Evolutionary conservation across 1,140 invertebrate species (phyloP).

Genomic region (Lysiphlebus fabarum): DNA sequence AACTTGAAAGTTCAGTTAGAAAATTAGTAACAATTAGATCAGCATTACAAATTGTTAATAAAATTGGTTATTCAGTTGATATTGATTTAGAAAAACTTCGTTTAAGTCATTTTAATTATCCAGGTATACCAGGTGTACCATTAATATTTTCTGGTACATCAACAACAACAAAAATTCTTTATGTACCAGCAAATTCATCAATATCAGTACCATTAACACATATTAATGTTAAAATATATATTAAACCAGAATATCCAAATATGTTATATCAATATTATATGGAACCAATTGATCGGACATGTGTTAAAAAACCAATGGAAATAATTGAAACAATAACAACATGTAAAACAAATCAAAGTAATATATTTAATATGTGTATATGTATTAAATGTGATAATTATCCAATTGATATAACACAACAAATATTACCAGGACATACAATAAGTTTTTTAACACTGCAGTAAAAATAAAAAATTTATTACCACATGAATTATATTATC

Average conservation of each 20-base stretch:
- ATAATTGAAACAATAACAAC: conserved; percentile 53
- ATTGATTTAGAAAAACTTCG: conserved; percentile 63
- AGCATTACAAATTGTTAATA: conserved; percentile 79
- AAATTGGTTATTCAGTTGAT: conserved; percentile 69
- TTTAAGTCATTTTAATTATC: conserved; percentile 40
- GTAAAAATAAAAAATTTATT: conserved; percentile 77
- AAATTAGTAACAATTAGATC: conserved; percentile 95
- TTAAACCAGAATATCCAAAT: conserved; percentile 55
- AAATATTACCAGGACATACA: conserved; percentile 75
- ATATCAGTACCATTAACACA: conserved; percentile 66
- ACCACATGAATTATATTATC: conserved; percentile 69
- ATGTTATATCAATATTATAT: conserved; percentile 61
- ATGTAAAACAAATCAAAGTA: conserved; percentile 48
- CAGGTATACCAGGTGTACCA: neutral
- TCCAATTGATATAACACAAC: conserved; percentile 60
- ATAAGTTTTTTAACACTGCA: conserved; percentile 80
- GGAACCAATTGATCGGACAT: conserved; percentile 64
- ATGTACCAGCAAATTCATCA: conserved; percentile 49
- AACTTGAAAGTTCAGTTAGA: conserved; percentile 85
- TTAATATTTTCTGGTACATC: conserved; percentile 25
- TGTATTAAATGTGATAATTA: conserved; percentile 77
- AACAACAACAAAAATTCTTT: conserved; percentile 37
- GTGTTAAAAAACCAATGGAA: conserved; percentile 61
- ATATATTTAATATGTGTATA: conserved; percentile 68
- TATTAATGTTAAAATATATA: conserved; percentile 61